Percentiles rank a stretch among this genome's conserved stretches.
These are phyloP conservation scores for Lepidocyrtinus sp. DNA, from an alignment of 2,888 invertebrate species.

Conservation along the genomic window DNA sequence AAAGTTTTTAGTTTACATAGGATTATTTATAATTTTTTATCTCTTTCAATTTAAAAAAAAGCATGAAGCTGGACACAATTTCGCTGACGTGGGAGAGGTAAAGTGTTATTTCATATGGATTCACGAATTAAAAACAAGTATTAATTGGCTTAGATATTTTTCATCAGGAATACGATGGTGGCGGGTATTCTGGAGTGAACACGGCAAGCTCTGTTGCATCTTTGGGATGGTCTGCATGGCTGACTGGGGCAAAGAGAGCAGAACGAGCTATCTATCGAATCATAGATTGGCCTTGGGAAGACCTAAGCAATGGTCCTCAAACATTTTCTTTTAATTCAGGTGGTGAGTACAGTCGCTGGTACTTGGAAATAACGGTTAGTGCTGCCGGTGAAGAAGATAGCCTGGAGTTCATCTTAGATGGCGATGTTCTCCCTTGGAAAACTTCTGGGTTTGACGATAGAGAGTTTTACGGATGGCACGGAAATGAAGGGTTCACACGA, in stretches of 20 bases:
- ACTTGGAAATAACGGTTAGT: conserved; percentile 60
- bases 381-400: conserved; percentile 63
- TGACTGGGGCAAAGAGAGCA: conserved; percentile 48
- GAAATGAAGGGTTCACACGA: conserved; percentile 56
- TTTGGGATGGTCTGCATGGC: conserved; percentile 64
- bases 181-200: conserved; percentile 65
- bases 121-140: too few relatives aligned
- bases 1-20: conserved; percentile 11
- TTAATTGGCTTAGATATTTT: too few relatives aligned
- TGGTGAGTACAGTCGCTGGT: conserved; percentile 62
- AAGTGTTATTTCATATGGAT: not conserved
- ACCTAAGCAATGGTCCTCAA: conserved; percentile 46
- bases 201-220: conserved; percentile 35
- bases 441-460: conserved; percentile 64
- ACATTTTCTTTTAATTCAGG: conserved; percentile 65
- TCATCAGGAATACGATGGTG: conserved; percentile 64
- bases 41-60: too few relatives aligned
- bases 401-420: conserved; percentile 65
- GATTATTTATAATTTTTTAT: conserved; percentile 55
- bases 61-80: too few relatives aligned
- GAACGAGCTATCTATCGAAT: conserved; percentile 62
- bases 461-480: conserved; percentile 66
- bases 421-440: conserved; percentile 63
- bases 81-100: conserved; percentile 57
- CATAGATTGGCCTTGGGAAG: conserved; percentile 63